Conservation (phyloP, 2,888 invertebrate genomes). For the Sesia apiformis region DNA sequence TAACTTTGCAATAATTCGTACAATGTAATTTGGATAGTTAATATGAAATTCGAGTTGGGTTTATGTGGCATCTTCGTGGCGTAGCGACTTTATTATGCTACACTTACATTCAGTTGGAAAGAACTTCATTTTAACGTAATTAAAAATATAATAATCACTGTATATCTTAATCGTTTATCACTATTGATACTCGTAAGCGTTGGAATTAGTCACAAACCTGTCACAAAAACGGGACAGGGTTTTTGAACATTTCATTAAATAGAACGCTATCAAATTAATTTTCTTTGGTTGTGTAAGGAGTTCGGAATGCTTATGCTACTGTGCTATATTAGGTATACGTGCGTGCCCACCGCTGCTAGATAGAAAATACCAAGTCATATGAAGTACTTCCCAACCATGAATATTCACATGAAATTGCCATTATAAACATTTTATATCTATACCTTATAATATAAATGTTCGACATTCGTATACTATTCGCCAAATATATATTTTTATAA, state of each 20-base stretch:
- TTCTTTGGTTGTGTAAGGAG: neutral
- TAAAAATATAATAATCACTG: neutral
- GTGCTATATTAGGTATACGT: neutral
- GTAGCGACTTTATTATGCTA: slow-evolving; percentile 2
- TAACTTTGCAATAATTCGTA: slow-evolving; percentile 56
- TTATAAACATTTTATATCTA: slow-evolving; percentile 42
- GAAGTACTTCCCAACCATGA: slow-evolving; percentile 3
- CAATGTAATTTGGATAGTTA: slow-evolving; percentile 48
- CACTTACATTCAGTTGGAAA: slow-evolving; percentile 11
- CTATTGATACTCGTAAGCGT: neutral
- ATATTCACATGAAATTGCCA: slow-evolving; percentile 25
- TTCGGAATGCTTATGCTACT: neutral
- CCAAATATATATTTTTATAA: slow-evolving; percentile 54
- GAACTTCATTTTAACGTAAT: neutral
- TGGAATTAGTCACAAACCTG: slow-evolving; percentile 9
- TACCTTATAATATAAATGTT: slow-evolving; percentile 26
- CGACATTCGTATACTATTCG: slow-evolving; percentile 54
- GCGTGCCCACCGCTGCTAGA: neutral
- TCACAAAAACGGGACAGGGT: slow-evolving; percentile 6
- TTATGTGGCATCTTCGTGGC: slow-evolving; percentile 60
- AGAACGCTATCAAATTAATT: neutral
- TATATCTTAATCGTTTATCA: neutral
- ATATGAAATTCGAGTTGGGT: slow-evolving; percentile 27
- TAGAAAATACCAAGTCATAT: neutral
- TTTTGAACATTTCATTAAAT: neutral